phyloP scores from a whole-genome alignment of 1,140 invertebrate genomes.

The Drosophila cardini region DNA sequence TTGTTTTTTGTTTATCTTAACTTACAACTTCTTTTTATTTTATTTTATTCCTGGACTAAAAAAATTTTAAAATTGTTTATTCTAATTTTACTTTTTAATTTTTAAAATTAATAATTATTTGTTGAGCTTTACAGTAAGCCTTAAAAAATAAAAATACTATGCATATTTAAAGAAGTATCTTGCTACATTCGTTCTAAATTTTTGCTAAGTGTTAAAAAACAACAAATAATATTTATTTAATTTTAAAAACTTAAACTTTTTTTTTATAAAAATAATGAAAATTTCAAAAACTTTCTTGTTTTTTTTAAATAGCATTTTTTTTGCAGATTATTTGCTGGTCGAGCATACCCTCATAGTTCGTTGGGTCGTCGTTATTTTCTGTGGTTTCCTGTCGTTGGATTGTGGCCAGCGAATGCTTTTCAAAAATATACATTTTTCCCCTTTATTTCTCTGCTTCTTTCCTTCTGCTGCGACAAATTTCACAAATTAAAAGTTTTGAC shows the following conservation, averaged over 20 bases:
- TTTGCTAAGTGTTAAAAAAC: no score
- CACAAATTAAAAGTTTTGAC: slow-evolving; percentile 71
- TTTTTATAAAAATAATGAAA: no score
- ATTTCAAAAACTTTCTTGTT: no score
- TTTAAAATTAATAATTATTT: no score
- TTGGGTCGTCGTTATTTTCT: background rate
- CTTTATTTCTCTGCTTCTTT: background rate
- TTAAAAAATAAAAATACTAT: no score
- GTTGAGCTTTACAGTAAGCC: no score
- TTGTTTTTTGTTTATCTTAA: no score
- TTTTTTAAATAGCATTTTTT: no score
- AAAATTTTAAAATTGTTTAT: no score
- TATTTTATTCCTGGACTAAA: no score
- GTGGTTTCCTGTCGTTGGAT: slow-evolving; percentile 5
- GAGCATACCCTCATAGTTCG: background rate
- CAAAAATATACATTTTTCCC: background rate
- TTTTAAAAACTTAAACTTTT: background rate
- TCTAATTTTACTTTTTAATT: slow-evolving; percentile 25
- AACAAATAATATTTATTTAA: background rate
- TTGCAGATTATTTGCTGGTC: background rate
- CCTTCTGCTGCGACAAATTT: slow-evolving; percentile 37
- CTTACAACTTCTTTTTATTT: background rate
- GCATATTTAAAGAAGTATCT: no score
- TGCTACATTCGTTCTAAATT: no score
- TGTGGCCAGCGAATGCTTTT: slow-evolving; percentile 5